Base-by-base conservation (phyloP, 2,113 vertebrate genomes). In the Struthio camelus region DNA sequence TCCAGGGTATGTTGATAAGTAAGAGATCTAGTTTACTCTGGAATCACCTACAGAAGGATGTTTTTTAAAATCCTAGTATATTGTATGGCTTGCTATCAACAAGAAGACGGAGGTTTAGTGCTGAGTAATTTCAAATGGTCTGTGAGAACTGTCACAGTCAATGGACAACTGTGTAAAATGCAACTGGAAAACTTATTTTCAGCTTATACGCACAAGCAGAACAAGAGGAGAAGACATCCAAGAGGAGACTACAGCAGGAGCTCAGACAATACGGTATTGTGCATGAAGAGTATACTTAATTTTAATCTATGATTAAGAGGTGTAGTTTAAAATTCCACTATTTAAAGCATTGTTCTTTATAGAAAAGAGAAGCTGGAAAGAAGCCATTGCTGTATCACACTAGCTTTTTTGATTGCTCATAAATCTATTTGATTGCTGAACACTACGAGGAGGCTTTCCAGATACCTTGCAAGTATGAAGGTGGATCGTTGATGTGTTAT, bases 401-500 rank as follows among this genome's bases (percentile, higher is more conserved):
- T 79, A 71, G 8, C 38, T 93, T 95, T 75, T 51, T 79, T 72
- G 61, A 13, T 56, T 85, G 28, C 53, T 72, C 48, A 80, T 34
- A 85, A 89, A 85, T 28, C 28, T 50, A 34, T 7, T 4, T 85
- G n/a, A 10, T 9, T 87, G 36, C 51, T 54, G 56, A 87, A 78
- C 0, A 0, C 20, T 48, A 36, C 0, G 0, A 85, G 30, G 50
- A 82, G 32, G 23, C 5, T 85, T 88, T 72, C n/a, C 79, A 80
- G 67, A 25, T 27, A 72, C 66, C 58, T 72, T 0, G 0, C 32
- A 93, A 75, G 20, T 9, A 48, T 71, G 67, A 90, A 81, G 50
- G 34, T 66, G 18, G 48, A 73, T 66, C 73, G 75, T 62, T 92
- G 66, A 15, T 48, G 16, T 85, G 25, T 59, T 82, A 78, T 28